A percentile compares a stretch with the other conserved stretches of the same genome.
phyloP scores from a whole-genome alignment of 2,888 invertebrate genomes.

The Apamea crenata region DNA sequence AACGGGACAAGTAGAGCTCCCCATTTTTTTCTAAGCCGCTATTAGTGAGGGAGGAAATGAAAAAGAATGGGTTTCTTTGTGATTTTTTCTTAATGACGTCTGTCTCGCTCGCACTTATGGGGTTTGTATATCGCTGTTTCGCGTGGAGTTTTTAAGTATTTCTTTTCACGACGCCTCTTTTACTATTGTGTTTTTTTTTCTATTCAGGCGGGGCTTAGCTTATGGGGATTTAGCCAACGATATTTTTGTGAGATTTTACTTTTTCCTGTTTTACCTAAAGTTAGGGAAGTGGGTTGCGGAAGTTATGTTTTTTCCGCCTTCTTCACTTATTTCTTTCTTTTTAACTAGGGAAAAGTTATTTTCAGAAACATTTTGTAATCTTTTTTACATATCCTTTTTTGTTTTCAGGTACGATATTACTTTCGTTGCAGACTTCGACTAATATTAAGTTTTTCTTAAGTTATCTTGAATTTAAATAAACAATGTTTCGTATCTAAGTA shows the following conservation, averaged over 20 bases:
- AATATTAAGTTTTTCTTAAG: conserved; percentile 6
- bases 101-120: conserved; percentile 83
- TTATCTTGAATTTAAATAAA: conserved; percentile 26
- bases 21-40: conserved; percentile 89
- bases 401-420: conserved; percentile 36
- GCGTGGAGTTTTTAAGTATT: conserved; percentile 81
- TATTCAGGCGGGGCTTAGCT: conserved; percentile 87
- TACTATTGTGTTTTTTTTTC: conserved; percentile 85
- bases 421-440: not conserved
- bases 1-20: conserved; percentile 85
- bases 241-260: conserved; percentile 77
- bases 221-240: conserved; percentile 85
- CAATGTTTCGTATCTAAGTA: conserved; percentile 66
- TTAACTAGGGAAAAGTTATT: not conserved
- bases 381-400: not conserved
- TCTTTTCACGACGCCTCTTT: conserved; percentile 88
- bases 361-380: not conserved
- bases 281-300: conserved; percentile 65
- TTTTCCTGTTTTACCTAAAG: conserved; percentile 84
- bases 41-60: conserved; percentile 89
- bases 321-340: conserved; percentile 22
- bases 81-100: conserved; percentile 87
- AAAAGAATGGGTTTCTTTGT: conserved; percentile 90
- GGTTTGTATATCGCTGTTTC: conserved; percentile 75
- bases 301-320: conserved; percentile 63